Conservation (phyloP, 1,140 invertebrate species). For the Papilio xuthus region DNA sequence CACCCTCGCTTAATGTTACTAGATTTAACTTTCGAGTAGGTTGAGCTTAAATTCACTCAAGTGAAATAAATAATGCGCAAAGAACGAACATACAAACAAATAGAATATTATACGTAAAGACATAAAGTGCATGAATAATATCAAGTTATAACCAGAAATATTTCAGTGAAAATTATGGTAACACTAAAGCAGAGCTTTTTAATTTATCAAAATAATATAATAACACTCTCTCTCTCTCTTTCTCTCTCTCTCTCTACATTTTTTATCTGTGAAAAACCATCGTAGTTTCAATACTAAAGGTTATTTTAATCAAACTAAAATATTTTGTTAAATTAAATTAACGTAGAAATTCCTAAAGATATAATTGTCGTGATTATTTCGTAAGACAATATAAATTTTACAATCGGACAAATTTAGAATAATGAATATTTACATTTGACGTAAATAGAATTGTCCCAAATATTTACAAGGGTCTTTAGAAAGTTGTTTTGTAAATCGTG, state of each 20-base stretch:
- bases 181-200: too few species aligned
- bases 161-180: too few species aligned
- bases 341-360: neutral
- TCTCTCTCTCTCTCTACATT: too few species aligned
- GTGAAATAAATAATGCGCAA: constrained; percentile 19
- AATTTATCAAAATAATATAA: too few species aligned
- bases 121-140: neutral
- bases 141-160: neutral
- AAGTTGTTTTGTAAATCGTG: constrained; percentile 7
- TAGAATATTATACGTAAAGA: neutral
- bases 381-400: neutral
- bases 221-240: too few species aligned
- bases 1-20: constrained; percentile 11
- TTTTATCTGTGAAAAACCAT: too few species aligned
- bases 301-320: neutral
- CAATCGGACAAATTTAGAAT: neutral
- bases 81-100: neutral
- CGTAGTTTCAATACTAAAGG: too few species aligned
- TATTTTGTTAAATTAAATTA: neutral
- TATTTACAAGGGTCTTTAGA: constrained; percentile 1
- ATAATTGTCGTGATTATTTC: neutral
- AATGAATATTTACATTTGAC: neutral
- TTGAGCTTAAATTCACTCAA: constrained; percentile 9
- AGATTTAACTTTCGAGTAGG: constrained; percentile 8
- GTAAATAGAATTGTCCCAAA: neutral